These are phyloP conservation scores for Drosophila peninsularis DNA, from an alignment of 2,888 invertebrate genomes.

Conservation along the genomic window DNA sequence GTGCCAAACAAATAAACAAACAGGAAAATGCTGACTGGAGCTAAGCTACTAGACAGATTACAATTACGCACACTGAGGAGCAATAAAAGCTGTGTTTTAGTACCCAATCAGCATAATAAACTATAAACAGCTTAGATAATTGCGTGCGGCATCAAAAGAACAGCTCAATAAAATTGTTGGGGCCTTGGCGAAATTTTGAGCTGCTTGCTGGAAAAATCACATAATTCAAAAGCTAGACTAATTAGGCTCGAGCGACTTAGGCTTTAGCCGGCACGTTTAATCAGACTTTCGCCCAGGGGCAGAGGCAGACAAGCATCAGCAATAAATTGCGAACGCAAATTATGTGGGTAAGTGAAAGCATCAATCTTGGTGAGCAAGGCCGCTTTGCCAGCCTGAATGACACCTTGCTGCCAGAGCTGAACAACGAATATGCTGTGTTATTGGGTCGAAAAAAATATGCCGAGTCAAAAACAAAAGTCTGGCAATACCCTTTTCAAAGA, in stretches of 20 bases:
- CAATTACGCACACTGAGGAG: constrained; percentile 16
- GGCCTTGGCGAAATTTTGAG: background rate
- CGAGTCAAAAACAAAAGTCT: constrained; percentile 8
- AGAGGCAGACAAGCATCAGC: constrained; percentile 29
- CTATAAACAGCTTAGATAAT: constrained; percentile 41
- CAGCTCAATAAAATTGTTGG: background rate
- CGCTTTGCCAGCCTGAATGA: constrained; percentile 12
- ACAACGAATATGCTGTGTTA: background rate
- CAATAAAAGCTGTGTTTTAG: constrained; percentile 33
- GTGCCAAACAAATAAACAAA: constrained; percentile 7
- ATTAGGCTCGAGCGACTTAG: constrained; percentile 46
- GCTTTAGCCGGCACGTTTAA: constrained; percentile 43
- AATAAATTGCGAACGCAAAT: constrained; percentile 59
- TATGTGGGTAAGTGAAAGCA: constrained; percentile 52
- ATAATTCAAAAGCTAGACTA: constrained; percentile 48
- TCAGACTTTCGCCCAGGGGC: constrained; percentile 18
- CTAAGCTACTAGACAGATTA: constrained; percentile 21
- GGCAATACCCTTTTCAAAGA: constrained; percentile 8
- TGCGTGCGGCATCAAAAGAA: background rate
- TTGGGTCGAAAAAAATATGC: background rate
- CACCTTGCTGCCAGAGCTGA: constrained; percentile 6
- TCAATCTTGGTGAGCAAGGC: constrained; percentile 55
- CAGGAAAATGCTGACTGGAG: background rate
- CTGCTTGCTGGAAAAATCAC: background rate
- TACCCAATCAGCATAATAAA: constrained; percentile 32